These are phyloP conservation scores for Eulemur rubriventer DNA, from an alignment of 2,797 vertebrate species.

Conservation along the genomic window DNA sequence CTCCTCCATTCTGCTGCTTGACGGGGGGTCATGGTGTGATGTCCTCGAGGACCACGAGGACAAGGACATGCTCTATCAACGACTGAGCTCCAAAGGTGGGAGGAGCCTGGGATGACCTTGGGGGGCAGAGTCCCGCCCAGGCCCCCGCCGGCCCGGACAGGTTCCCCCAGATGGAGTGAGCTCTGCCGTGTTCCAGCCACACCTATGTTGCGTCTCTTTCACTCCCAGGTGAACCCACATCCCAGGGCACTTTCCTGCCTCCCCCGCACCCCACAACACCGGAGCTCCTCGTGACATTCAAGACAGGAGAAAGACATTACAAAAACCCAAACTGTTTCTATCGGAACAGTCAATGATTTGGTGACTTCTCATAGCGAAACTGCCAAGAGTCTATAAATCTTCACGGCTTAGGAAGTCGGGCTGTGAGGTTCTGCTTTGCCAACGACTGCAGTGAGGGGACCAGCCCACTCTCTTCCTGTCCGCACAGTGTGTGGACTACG, in stretches of 20 bases:
- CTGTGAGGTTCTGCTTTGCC: background rate
- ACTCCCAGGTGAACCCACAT: background rate
- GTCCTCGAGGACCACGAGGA: accelerated
- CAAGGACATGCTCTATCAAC: background rate
- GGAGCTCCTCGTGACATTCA: background rate
- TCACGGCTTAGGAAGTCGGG: background rate
- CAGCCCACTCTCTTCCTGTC: background rate
- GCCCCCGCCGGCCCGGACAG: background rate
- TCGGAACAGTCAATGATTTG: background rate
- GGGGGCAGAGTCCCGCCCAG: background rate
- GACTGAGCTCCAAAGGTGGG: background rate
- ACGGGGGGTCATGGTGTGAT: background rate
- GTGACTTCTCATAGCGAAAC: background rate
- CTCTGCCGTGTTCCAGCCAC: too few species aligned
- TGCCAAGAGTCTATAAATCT: background rate
- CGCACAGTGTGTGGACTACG: accelerated
- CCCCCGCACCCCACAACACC: background rate
- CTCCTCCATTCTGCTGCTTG: background rate
- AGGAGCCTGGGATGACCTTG: background rate
- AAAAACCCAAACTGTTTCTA: background rate
- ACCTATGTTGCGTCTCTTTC: background rate
- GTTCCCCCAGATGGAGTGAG: accelerated
- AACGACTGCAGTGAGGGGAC: accelerated
- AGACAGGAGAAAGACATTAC: background rate
- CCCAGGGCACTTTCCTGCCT: background rate